Conservation (phyloP, 2,113 vertebrate genomes). For the Rynchops niger region DNA sequence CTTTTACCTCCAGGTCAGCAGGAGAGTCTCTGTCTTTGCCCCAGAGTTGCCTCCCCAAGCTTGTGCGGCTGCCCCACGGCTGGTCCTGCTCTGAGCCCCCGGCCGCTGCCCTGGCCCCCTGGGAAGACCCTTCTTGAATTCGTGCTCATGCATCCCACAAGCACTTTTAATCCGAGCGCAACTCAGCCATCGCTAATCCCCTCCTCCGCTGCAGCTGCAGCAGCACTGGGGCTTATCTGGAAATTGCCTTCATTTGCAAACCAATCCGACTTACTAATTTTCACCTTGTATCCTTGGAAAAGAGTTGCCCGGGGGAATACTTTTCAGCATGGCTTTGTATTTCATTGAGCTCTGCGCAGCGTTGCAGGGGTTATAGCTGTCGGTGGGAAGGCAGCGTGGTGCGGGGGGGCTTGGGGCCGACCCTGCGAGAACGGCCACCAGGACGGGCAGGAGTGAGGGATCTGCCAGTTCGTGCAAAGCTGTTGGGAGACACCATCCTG, state of each 20-base stretch:
- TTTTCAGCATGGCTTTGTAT: not conserved
- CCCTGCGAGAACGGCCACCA: not conserved
- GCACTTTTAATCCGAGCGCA: not conserved
- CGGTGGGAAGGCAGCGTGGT: accelerated
- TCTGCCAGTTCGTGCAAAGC: not conserved
- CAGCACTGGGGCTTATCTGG: not conserved
- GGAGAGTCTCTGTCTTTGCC: not conserved
- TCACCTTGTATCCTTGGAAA: not conserved
- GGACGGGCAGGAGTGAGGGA: not conserved
- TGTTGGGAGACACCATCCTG: not conserved
- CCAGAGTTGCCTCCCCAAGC: not conserved
- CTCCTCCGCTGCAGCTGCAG: not conserved
- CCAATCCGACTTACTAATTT: not conserved
- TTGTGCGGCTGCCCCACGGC: too few species aligned
- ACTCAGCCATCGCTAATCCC: not conserved
- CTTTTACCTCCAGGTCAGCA: not conserved
- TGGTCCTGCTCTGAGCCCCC: not conserved
- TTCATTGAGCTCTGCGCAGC: not conserved
- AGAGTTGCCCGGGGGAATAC: not conserved
- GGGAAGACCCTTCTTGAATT: not conserved
- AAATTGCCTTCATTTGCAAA: not conserved
- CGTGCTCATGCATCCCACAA: not conserved
- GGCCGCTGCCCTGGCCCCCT: not conserved
- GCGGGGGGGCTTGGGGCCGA: accelerated
- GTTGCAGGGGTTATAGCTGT: not conserved